Percentiles rank a stretch among this genome's conserved stretches.
Evolutionary conservation across 2,888 invertebrate genomes (phyloP).

Genomic region (Operophtera brumata): DNA sequence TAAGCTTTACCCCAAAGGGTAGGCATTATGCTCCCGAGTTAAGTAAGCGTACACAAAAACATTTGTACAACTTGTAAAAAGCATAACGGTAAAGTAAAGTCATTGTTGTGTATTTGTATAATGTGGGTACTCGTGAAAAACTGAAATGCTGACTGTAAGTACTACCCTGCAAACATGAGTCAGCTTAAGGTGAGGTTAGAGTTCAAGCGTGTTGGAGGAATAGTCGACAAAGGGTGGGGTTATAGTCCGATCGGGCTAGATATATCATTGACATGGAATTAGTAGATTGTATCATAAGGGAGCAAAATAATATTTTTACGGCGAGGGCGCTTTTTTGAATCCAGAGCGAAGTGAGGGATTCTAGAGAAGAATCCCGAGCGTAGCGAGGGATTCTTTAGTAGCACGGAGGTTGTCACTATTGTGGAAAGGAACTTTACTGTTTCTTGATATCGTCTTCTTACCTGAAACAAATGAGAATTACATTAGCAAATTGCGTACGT

Average conservation of each 20-base stretch:
- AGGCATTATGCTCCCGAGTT: not conserved
- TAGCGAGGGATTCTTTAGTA: too few species aligned
- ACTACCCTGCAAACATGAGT: constrained; percentile 43
- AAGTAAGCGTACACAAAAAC: not conserved
- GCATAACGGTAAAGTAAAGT: constrained; percentile 25
- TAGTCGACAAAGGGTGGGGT: not conserved
- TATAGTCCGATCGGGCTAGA: not conserved
- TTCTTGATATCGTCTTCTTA: too few species aligned
- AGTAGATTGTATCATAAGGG: too few species aligned
- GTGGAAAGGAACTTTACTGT: too few species aligned
- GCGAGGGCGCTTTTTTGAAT: too few species aligned
- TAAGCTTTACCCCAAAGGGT: too few species aligned
- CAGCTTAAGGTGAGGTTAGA: constrained; percentile 32
- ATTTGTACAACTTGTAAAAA: constrained; percentile 10
- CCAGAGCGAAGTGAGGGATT: too few species aligned
- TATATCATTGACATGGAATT: too few species aligned
- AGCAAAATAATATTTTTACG: too few species aligned
- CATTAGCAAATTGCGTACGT: too few species aligned
- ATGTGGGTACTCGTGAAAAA: constrained; percentile 26
- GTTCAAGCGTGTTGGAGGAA: not conserved
- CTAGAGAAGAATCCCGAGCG: too few species aligned
- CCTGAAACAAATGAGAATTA: constrained; percentile 13
- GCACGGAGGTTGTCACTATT: too few species aligned
- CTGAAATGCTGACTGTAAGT: constrained; percentile 40
- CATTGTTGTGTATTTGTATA: constrained; percentile 16